Base-by-base conservation (phyloP, 2,113 vertebrate genomes). In the Silurus glanis region DNA sequence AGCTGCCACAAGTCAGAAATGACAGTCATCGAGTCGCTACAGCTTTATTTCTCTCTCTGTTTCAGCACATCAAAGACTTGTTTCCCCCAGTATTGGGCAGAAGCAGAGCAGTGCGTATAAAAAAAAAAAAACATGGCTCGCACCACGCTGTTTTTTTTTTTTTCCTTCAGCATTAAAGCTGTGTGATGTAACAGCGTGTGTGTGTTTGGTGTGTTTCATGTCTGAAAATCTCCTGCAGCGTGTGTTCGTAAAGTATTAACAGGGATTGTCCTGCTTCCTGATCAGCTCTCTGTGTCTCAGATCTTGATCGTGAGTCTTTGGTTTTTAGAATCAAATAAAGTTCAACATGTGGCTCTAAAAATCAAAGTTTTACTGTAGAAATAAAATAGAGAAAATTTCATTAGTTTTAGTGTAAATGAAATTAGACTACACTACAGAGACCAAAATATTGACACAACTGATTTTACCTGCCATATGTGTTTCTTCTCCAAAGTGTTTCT, bases 151-250 rank as follows among this genome's bases (percentile, higher is more conserved):
- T 19, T 10, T 76, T 23, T 25, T 55, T 78, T 56, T 59, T 78
- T 53, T 67, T 49, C 14, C 45, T 78, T 25, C 13, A 53, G 85
- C 53, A 88, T 88, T 85, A 83, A 88, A 85, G 87, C 51, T 9
- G 16, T 69, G 61, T 87, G 86, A 87, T 78, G 82, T 61, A 79
- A 71, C 51, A 45, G n/a, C 7, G 4, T 9, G 47, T 47, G 9
- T 64, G 69, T 61, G 37, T 37, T 37, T 83, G 49, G 56, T 74
- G 61, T 56, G 49, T 83, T 75, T 87, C 56, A 51, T 66, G 56
- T 59, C 55, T 62, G 82, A 53, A 45, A 45, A 84, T 37, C 19
- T 67, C 51, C 58, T 76, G 17, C 59, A 58, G 86, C 21, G 72
- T 45, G 64, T 49, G 58, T 71, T 83, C 51, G 80, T 80, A 47